Evolutionary conservation across 2,113 vertebrate species (phyloP).

Genomic region (Carassius gibelio): DNA sequence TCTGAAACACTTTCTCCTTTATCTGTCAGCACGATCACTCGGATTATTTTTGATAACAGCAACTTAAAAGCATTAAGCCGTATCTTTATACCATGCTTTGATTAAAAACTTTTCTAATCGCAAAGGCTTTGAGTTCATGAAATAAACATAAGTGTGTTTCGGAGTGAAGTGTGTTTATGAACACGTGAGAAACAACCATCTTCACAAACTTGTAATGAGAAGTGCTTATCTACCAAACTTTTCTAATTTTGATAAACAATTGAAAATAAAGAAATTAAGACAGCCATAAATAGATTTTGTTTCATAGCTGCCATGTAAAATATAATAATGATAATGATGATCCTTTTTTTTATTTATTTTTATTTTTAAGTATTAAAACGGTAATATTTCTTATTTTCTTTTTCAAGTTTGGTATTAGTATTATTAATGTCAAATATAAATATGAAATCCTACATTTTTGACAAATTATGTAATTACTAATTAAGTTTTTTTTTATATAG

Average conservation of each 20-base stretch:
- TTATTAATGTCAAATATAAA: too few relatives aligned
- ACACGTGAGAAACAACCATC: not conserved
- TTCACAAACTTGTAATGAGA: not conserved
- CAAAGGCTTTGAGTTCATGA: not conserved
- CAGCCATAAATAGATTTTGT: not conserved
- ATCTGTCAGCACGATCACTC: not conserved
- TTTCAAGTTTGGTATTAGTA: too few relatives aligned
- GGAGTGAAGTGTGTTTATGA: not conserved
- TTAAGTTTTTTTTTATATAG: too few relatives aligned
- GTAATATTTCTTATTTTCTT: too few relatives aligned
- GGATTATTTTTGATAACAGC: not conserved
- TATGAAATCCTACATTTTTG: too few relatives aligned
- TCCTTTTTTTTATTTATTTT: not conserved
- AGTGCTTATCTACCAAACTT: not conserved
- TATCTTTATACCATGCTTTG: not conserved
- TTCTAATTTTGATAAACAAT: not conserved
- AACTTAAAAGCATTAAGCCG: not conserved
- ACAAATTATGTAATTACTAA: too few relatives aligned
- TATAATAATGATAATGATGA: not conserved
- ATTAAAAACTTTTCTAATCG: not conserved
- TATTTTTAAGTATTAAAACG: too few relatives aligned
- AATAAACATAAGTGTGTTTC: not conserved
- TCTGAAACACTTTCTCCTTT: not conserved
- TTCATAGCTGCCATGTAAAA: not conserved
- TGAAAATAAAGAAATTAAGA: not conserved